phyloP scores from a whole-genome alignment of 2,113 vertebrate species.

The Chaetorhynchus papuensis region DNA sequence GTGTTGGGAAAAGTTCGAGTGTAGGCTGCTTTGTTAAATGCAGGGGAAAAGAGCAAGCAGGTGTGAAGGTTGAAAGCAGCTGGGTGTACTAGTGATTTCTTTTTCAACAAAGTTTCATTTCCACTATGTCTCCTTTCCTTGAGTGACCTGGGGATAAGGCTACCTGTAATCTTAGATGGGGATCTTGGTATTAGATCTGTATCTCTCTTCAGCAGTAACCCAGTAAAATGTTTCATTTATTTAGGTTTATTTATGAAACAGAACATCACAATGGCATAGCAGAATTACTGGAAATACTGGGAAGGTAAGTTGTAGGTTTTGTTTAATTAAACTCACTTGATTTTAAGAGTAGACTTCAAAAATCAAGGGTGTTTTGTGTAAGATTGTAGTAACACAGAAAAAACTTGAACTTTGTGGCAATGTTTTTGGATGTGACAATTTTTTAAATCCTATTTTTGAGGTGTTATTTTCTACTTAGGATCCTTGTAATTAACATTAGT shows the following conservation, averaged over 20 bases:
- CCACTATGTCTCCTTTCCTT: background rate
- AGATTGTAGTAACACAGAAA: background rate
- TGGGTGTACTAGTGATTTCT: background rate
- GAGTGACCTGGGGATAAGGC: background rate
- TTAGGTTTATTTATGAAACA: conserved; percentile 99
- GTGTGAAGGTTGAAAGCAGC: background rate
- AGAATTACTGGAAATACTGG: conserved; percentile 98
- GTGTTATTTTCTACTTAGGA: background rate
- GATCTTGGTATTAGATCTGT: background rate
- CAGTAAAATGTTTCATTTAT: conserved; percentile 1
- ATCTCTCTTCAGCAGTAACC: background rate
- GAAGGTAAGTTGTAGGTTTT: conserved; percentile 80
- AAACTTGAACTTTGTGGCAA: background rate
- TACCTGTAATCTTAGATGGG: background rate
- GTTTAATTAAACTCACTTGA: background rate
- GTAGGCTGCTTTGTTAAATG: background rate
- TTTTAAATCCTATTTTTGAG: background rate
- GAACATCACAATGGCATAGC: conserved; percentile 99
- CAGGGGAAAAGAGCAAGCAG: background rate
- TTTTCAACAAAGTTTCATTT: background rate
- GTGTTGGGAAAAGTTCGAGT: background rate
- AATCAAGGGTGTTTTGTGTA: background rate
- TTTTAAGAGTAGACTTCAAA: background rate
- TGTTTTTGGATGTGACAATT: background rate
- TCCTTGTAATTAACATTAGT: background rate